phyloP scores from a whole-genome alignment of 2,797 vertebrate genomes.

The Parauchenoglanis ngamensis region DNA sequence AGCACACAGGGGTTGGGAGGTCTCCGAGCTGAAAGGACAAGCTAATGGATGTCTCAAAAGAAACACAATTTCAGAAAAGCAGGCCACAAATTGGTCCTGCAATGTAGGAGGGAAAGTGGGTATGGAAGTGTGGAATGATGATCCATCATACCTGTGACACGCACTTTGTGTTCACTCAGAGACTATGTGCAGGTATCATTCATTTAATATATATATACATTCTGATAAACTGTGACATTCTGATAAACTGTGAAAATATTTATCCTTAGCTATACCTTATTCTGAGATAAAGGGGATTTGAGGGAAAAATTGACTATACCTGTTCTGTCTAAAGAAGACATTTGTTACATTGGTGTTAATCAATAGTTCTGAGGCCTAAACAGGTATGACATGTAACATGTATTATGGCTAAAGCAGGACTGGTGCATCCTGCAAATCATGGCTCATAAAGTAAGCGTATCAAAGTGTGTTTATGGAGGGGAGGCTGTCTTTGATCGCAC shows the following conservation, averaged over 20 bases:
- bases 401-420: background rate
- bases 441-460: conserved; percentile 54
- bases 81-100: conserved; percentile 20
- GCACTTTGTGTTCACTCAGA: conserved; percentile 21
- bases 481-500: conserved; percentile 46
- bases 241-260: conserved; percentile 41
- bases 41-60: conserved; percentile 51
- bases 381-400: background rate
- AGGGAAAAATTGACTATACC: background rate
- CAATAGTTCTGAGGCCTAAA: background rate
- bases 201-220: conserved; percentile 35
- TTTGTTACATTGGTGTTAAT: background rate
- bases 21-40: conserved; percentile 28
- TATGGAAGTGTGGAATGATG: conserved; percentile 16
- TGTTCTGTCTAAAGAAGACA: background rate
- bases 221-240: conserved; percentile 31
- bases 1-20: conserved; percentile 50
- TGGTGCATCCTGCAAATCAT: conserved; percentile 29
- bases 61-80: conserved; percentile 31
- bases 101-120: conserved; percentile 17
- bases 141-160: conserved; percentile 23
- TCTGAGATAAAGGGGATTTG: background rate
- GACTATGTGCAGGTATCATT: conserved; percentile 17
- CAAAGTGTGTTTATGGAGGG: conserved; percentile 53
- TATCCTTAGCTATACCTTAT: conserved; percentile 31